Conservation (phyloP, 2,797 vertebrate genomes). For the Poecilia picta region DNA sequence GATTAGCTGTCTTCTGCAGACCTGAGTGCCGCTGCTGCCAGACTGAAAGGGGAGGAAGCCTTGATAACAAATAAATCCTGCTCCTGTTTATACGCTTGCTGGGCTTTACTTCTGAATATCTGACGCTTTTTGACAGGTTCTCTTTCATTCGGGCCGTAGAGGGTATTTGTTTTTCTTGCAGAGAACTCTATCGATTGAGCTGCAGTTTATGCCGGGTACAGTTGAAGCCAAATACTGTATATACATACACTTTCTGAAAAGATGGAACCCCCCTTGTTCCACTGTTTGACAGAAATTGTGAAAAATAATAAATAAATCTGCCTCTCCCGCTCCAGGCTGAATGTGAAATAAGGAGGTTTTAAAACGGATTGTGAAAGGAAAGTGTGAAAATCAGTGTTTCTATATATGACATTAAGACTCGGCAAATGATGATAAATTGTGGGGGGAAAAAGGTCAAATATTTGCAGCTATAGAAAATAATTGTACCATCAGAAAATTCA, state of each 20-base stretch:
- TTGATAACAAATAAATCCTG: conserved; percentile 60
- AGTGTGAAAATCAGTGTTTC: not conserved
- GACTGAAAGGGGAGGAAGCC: conserved; percentile 34
- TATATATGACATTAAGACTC: not conserved
- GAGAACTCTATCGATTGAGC: conserved; percentile 4
- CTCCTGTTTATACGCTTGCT: conserved; percentile 22
- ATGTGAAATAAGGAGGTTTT: conserved; percentile 6
- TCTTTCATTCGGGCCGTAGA: not conserved
- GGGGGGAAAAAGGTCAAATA: too few species aligned
- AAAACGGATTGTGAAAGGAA: not conserved
- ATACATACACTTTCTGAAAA: not conserved
- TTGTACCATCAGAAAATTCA: not conserved
- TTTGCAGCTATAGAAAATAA: not conserved
- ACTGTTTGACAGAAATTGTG: not conserved
- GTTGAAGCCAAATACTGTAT: not conserved
- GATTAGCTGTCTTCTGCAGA: conserved; percentile 74
- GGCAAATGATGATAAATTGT: not conserved
- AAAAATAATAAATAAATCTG: not conserved
- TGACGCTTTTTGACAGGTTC: conserved; percentile 2
- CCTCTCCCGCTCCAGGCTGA: not conserved
- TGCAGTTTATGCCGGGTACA: not conserved
- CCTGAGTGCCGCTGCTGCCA: conserved; percentile 50
- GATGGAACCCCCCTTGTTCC: not conserved
- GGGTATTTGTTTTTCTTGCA: conserved; percentile 2
- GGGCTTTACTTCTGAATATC: conserved; percentile 13